Percentiles rank a stretch among this genome's conserved stretches.
phyloP scores from a whole-genome alignment of 2,888 invertebrate genomes.

The Pherbina coryleti region DNA sequence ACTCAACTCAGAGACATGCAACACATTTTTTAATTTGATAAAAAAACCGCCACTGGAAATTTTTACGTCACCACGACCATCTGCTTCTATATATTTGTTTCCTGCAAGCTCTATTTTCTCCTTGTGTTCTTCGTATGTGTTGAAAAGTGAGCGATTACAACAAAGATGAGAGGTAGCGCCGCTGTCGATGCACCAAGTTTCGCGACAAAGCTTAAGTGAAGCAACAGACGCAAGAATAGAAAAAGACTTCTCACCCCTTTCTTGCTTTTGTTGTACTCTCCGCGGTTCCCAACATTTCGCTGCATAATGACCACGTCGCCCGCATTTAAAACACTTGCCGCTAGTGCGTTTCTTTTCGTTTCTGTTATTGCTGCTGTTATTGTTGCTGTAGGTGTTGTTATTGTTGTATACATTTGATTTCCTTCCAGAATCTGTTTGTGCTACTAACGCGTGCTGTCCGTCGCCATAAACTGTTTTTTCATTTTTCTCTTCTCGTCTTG shows the following conservation, averaged over 20 bases:
- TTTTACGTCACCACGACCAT: background rate
- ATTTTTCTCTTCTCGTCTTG: too few relatives aligned
- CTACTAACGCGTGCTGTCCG: too few relatives aligned
- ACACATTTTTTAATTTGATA: background rate
- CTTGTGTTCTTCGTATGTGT: background rate
- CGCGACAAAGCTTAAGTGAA: background rate
- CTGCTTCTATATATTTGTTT: background rate
- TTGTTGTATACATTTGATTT: too few relatives aligned
- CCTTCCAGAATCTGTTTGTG: too few relatives aligned
- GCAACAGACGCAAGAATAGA: background rate
- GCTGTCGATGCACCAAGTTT: constrained; percentile 1
- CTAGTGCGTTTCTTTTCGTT: too few relatives aligned
- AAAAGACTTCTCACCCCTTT: background rate
- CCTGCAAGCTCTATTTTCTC: constrained; percentile 11
- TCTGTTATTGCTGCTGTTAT: too few relatives aligned
- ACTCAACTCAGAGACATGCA: background rate
- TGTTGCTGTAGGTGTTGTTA: too few relatives aligned
- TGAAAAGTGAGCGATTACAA: background rate
- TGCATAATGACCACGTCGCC: too few relatives aligned
- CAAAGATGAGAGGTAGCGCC: background rate
- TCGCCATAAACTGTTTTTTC: too few relatives aligned
- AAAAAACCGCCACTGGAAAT: background rate
- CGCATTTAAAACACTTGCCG: too few relatives aligned
- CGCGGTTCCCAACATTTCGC: background rate
- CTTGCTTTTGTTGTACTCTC: background rate